Conservation (phyloP, 2,797 vertebrate species). For the Galago senegalensis region DNA sequence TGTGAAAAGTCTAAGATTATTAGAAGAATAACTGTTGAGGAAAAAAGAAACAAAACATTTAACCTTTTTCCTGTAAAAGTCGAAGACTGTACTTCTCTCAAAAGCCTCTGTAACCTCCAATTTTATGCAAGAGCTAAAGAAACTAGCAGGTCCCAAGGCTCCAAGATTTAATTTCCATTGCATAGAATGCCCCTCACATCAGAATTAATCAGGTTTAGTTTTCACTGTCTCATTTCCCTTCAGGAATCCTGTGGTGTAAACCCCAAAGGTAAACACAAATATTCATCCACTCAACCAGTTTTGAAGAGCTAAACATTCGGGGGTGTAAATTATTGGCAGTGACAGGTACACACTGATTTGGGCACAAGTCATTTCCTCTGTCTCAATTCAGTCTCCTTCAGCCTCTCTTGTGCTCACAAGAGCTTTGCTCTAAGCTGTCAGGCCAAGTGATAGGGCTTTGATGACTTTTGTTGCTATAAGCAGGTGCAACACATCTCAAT, state of each 20-base stretch:
- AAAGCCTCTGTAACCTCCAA: slow-evolving; percentile 68
- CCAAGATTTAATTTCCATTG: slow-evolving; percentile 69
- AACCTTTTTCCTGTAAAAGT: slow-evolving; percentile 79
- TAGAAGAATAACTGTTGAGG: slow-evolving; percentile 75
- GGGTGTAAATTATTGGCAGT: slow-evolving; percentile 38
- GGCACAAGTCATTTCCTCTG: not conserved
- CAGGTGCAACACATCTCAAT: not conserved
- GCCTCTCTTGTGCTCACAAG: not conserved
- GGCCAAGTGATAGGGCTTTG: not conserved
- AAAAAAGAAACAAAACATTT: slow-evolving; percentile 78
- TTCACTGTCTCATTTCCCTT: slow-evolving; percentile 58
- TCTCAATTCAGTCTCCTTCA: not conserved
- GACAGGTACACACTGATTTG: not conserved
- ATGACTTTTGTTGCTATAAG: not conserved
- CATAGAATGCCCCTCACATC: slow-evolving; percentile 47
- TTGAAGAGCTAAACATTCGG: slow-evolving; percentile 51
- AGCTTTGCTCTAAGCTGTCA: not conserved
- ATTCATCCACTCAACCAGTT: slow-evolving; percentile 45
- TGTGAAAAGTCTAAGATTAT: slow-evolving; percentile 75
- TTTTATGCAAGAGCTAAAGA: slow-evolving; percentile 78
- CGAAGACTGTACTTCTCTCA: slow-evolving; percentile 67
- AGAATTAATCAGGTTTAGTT: slow-evolving; percentile 68
- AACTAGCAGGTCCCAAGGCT: slow-evolving; percentile 65
- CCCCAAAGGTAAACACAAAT: slow-evolving; percentile 75
- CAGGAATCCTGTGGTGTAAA: slow-evolving; percentile 70